phyloP scores from a whole-genome alignment of 1,140 invertebrate species.

The Elysia chlorotica region DNA sequence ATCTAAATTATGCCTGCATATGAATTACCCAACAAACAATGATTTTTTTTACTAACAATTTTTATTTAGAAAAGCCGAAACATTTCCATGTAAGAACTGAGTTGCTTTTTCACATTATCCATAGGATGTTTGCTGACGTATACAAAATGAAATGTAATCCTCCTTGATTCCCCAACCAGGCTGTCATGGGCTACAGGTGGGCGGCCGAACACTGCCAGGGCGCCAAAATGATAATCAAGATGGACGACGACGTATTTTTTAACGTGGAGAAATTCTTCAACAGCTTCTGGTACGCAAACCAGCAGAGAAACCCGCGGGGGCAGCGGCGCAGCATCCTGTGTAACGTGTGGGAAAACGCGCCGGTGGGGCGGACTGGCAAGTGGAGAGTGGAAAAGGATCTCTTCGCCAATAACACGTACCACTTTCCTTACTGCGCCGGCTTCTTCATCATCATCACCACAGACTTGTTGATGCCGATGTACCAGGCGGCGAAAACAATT shows the following conservation, averaged over 20 bases:
- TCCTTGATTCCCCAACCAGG: no score
- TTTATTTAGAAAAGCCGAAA: no score
- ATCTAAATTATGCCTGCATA: no score
- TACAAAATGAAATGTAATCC: no score
- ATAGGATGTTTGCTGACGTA: no score
- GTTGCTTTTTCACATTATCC: no score
- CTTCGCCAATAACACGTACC: slow-evolving; percentile 20
- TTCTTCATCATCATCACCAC: slow-evolving; percentile 57
- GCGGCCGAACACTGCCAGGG: slow-evolving; percentile 69
- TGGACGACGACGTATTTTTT: slow-evolving; percentile 86
- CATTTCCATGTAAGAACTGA: no score
- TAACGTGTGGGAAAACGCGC: slow-evolving; percentile 27
- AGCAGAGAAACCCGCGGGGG: no score
- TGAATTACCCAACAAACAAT: no score
- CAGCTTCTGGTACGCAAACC: not conserved
- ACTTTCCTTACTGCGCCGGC: slow-evolving; percentile 58
- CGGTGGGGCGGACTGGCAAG: slow-evolving; percentile 16
- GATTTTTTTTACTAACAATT: no score
- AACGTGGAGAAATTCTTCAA: slow-evolving; percentile 68
- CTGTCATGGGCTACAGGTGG: slow-evolving; percentile 83
- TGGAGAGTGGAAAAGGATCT: slow-evolving; percentile 22
- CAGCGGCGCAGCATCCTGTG: slow-evolving; percentile 10
- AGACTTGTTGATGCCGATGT: slow-evolving; percentile 55
- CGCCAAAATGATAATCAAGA: slow-evolving; percentile 78
- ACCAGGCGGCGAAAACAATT: slow-evolving; percentile 38